phyloP scores from a whole-genome alignment of 1,140 invertebrate species.

The Euborellia annulipes region DNA sequence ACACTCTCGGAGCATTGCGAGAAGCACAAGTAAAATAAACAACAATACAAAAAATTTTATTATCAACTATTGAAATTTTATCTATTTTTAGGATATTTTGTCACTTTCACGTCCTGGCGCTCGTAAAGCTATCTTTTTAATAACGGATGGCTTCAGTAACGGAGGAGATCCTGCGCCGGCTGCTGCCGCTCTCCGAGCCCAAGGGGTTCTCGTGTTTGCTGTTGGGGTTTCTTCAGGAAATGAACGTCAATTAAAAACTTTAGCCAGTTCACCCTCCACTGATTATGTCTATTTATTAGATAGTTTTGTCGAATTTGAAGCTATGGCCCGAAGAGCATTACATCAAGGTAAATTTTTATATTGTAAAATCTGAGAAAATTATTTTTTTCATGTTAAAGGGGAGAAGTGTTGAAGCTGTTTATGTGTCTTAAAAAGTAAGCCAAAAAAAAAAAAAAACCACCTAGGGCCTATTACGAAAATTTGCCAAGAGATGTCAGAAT shows the following conservation, averaged over 20 bases:
- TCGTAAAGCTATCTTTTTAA: slow-evolving; percentile 44
- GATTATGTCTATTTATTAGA: slow-evolving; percentile 51
- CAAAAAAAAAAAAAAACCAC: too few species aligned
- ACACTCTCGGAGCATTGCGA: slow-evolving; percentile 46
- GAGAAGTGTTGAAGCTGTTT: too few species aligned
- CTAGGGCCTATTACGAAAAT: too few species aligned
- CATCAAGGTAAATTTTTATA: slow-evolving; percentile 48
- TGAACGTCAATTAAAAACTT: slow-evolving; percentile 42
- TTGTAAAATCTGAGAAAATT: too few species aligned
- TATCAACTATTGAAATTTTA: background rate
- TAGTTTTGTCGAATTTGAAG: slow-evolving; percentile 55
- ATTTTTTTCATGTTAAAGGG: too few species aligned
- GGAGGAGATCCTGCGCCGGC: slow-evolving; percentile 46
- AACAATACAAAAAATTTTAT: background rate
- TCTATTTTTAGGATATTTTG: slow-evolving; percentile 41
- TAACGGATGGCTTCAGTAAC: slow-evolving; percentile 60
- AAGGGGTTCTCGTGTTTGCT: slow-evolving; percentile 44
- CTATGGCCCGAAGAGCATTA: slow-evolving; percentile 45
- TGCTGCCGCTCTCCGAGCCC: slow-evolving; percentile 33
- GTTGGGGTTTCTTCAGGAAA: slow-evolving; percentile 47
- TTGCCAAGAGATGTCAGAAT: too few species aligned
- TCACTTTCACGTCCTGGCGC: slow-evolving; percentile 32
- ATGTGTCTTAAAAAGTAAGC: too few species aligned
- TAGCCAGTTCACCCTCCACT: slow-evolving; percentile 45
- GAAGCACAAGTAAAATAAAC: slow-evolving; percentile 43